Base-by-base conservation (phyloP, 2,888 invertebrate species). In the Hoplodrina blanda region DNA sequence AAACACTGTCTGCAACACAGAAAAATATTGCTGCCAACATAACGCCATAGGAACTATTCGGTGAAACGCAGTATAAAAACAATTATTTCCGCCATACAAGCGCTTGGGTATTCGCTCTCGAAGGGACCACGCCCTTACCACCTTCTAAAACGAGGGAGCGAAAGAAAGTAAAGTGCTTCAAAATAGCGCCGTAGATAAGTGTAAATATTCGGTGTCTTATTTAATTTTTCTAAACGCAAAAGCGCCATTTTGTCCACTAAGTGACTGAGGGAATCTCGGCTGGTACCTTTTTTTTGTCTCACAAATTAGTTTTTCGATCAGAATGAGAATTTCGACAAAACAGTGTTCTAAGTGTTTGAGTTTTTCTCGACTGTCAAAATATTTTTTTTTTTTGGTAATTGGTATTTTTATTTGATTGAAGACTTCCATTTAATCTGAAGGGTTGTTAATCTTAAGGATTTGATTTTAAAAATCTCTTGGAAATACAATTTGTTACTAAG, bases 131-230 rank as follows among this genome's bases (percentile, higher is more conserved):
- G 64, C 68, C 84, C 68, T 59, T 62, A 67, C 59, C 72, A 74
- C 76, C 81, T 80, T 78, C 80, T 84, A 80, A 86, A 71, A 85
- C 87, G 83, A 78, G 79, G 85, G 85, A 82, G 76, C 70, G 81
- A 86, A 87, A 89, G 83, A 88, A 78, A 87, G 91, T 84, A 88
- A 89, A 92, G 92, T 92, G 92, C 90, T 91, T 88, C 88, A 89
- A 92, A 91, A 91, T 89, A 90, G 87, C 89, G 62, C 76, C 82
- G 78, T 81, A 87, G 89, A 90, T 89, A 89, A 91, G 89, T 90
- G 89, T 91, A 90, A 91, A 91, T 90, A 91, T 90, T 89, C 88
- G 88, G 89, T 89, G 90, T 91, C 89, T 91, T 89, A 89, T 91
- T 89, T 90, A 89, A 91, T 91, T 90, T 91, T 88, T 89, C 87